Percentiles rank a stretch among this genome's conserved stretches.
Evolutionary conservation across 1,140 invertebrate genomes (phyloP).

Genomic region (Andrena cerasifolii): DNA sequence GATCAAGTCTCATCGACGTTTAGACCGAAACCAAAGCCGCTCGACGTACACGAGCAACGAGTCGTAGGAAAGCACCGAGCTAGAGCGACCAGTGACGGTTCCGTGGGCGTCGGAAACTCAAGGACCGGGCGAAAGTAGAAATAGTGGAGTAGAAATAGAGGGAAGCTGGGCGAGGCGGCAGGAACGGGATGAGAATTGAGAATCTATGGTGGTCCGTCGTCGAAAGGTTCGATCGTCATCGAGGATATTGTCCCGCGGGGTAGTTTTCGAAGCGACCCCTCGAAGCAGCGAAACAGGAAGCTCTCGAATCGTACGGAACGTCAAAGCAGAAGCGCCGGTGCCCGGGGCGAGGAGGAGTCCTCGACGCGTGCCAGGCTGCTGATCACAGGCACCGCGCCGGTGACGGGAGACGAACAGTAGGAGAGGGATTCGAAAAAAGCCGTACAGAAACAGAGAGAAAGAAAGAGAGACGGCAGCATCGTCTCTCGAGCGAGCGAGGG

Average conservation of each 20-base stretch:
- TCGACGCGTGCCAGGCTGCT: conserved; percentile 79
- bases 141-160: background rate
- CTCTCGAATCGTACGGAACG: conserved; percentile 70
- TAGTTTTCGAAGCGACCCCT: conserved; percentile 65
- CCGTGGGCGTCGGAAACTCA: too few relatives aligned
- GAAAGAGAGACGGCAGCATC: conserved; percentile 31
- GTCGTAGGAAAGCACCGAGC: too few relatives aligned
- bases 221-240: conserved; percentile 59
- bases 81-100: too few relatives aligned
- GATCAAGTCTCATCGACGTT: too few relatives aligned
- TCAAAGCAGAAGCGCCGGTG: conserved; percentile 79
- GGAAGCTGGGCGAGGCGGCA: background rate
- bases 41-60: too few relatives aligned
- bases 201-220: conserved; percentile 19
- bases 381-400: conserved; percentile 77
- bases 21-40: too few relatives aligned
- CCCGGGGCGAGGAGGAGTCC: conserved; percentile 76
- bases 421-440: conserved; percentile 49
- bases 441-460: conserved; percentile 27
- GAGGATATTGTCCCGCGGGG: conserved; percentile 60
- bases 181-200: background rate
- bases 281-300: conserved; percentile 60
- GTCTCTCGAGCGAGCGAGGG: conserved; percentile 65
- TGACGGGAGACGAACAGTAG: conserved; percentile 53
- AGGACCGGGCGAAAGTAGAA: too few relatives aligned